Conservation (phyloP, 1,140 invertebrate species). For the Pogonus chalceus region DNA sequence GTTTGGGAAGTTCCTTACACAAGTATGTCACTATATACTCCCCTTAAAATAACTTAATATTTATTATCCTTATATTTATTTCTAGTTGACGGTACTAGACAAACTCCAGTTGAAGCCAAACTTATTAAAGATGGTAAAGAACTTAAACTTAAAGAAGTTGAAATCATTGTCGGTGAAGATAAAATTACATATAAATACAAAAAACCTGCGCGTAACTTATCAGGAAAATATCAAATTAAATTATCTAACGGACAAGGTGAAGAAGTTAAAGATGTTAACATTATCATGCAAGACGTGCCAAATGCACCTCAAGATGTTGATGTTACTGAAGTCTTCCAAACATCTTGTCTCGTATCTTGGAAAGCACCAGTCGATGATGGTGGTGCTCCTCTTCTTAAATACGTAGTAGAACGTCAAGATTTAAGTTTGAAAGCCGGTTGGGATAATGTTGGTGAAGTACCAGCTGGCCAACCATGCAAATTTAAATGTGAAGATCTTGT, state of each 20-base stretch:
- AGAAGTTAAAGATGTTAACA: slow-evolving; percentile 69
- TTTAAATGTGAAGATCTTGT: slow-evolving; percentile 82
- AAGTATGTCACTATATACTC: slow-evolving; percentile 46
- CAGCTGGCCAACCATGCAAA: slow-evolving; percentile 50
- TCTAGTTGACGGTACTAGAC: slow-evolving; percentile 74
- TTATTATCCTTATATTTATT: slow-evolving; percentile 19
- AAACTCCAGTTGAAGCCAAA: slow-evolving; percentile 79
- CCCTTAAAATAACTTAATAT: slow-evolving; percentile 9
- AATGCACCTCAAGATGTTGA: slow-evolving; percentile 77
- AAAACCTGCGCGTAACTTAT: slow-evolving; percentile 70
- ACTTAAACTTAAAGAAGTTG: slow-evolving; percentile 76
- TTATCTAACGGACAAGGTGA: slow-evolving; percentile 80
- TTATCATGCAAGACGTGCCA: slow-evolving; percentile 87
- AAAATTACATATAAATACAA: slow-evolving; percentile 84
- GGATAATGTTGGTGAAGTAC: slow-evolving; percentile 71
- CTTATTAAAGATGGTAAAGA: slow-evolving; percentile 80
- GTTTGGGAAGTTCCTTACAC: slow-evolving; percentile 84
- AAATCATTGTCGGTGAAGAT: slow-evolving; percentile 79
- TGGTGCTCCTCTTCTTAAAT: slow-evolving; percentile 80
- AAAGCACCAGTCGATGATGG: slow-evolving; percentile 89
- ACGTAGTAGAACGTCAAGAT: slow-evolving; percentile 92
- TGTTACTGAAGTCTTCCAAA: slow-evolving; percentile 85
- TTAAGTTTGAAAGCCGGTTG: slow-evolving; percentile 76
- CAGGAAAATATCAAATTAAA: slow-evolving; percentile 78
- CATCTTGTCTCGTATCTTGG: slow-evolving; percentile 85